Conservation (phyloP, 2,888 invertebrate species). For the Acleris laterana region DNA sequence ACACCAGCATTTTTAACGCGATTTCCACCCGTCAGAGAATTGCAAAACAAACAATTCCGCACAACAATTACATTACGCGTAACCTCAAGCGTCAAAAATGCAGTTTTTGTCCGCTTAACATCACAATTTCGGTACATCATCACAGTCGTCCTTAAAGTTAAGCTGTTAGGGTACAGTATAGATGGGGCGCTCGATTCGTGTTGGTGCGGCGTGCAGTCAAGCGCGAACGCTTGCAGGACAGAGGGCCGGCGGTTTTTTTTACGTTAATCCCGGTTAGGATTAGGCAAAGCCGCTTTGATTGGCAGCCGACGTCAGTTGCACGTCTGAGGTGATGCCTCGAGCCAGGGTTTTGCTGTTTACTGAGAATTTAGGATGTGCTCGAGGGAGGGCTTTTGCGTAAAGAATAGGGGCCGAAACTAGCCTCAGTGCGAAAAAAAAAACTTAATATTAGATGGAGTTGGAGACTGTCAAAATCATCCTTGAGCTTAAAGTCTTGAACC, state of each 20-base stretch:
- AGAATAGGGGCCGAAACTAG: not conserved
- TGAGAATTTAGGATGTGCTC: slow-evolving; percentile 29
- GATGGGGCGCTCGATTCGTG: slow-evolving; percentile 38
- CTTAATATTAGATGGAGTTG: too few species aligned
- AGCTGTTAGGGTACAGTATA: slow-evolving; percentile 38
- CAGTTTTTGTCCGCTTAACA: slow-evolving; percentile 47
- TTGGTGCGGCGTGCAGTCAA: slow-evolving; percentile 58
- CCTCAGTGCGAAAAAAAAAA: too few species aligned
- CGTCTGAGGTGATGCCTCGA: slow-evolving; percentile 54
- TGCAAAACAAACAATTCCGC: slow-evolving; percentile 72
- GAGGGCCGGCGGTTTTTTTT: slow-evolving; percentile 78
- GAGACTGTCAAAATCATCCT: too few species aligned
- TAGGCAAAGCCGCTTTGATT: slow-evolving; percentile 82
- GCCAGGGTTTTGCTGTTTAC: slow-evolving; percentile 52
- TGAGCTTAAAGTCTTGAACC: too few species aligned
- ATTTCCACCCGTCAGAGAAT: slow-evolving; percentile 50
- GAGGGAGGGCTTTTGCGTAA: slow-evolving; percentile 16
- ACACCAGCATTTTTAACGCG: slow-evolving; percentile 28
- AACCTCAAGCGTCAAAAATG: slow-evolving; percentile 80
- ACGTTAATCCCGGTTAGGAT: slow-evolving; percentile 80
- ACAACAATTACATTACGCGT: slow-evolving; percentile 80
- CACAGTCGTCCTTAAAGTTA: slow-evolving; percentile 14
- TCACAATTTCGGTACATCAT: slow-evolving; percentile 1
- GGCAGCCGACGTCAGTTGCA: slow-evolving; percentile 82
- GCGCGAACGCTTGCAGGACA: slow-evolving; percentile 79